Evolutionary conservation across 2,797 vertebrate species (phyloP), one percentile per base, ranked within the genome.

Genomic region (Sebastes trivittatus): DNA sequence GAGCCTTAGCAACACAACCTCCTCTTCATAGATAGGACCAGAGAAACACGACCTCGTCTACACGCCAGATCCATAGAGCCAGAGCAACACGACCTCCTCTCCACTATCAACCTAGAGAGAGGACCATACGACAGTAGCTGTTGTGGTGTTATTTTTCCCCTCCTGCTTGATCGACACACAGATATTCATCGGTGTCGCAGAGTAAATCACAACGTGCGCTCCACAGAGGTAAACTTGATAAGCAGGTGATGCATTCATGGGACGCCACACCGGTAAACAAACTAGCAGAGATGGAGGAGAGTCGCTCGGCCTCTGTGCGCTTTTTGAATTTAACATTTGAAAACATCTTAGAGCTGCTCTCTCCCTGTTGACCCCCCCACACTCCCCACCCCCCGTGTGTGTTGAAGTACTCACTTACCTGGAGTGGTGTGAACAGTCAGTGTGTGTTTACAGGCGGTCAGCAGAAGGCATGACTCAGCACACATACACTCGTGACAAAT

Each of bases 381-480:
- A 3, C 8, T 8, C 3, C 8, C 3, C 9, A 0, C 34, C 11
- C 36, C 11, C 11, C 11, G 36, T 38, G 18, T 7, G 13, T 7
- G 27, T 25, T 22, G 22, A 30, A 79, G 60, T 4, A 2, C 27
- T 60, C 54, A 4, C 67, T 55, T 23, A 76, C 11, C 54, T 70
- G 14, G 23, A 68, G 36, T 16, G 60, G 32, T 34, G 56, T 13
- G 56, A 67, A 38, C 62, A 9, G 63, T 18, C 46, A 20, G 46
- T 46, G 42, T 75, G 65, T 52, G 23, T 63, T 66, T 49, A 25
- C 36, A 14, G 58, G 5, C 1, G 1, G 49, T 34, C 20, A 23
- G 67, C 13, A 58, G 58, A 25, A 77, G 8, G 49, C 59, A 62
- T 52, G 67, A 66, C 70, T 71, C 77, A 30, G 49, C 66, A 34